Evolutionary conservation across 1,140 invertebrate genomes (phyloP).

Genomic region (Bemisia tabaci): DNA sequence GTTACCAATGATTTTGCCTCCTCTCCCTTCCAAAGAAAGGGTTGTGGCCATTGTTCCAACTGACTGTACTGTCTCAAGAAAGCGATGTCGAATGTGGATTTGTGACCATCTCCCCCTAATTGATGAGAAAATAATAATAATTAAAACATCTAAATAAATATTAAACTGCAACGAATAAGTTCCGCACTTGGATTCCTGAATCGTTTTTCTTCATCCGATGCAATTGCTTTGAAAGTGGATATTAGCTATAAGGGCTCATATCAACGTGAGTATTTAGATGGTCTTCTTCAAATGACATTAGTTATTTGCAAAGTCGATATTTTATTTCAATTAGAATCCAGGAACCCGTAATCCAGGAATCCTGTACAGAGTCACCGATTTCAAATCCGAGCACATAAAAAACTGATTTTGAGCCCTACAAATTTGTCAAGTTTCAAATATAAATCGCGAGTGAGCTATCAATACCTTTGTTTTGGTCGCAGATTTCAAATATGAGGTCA

Average conservation of each 20-base stretch:
- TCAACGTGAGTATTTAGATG: not conserved
- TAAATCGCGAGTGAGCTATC: too few relatives aligned
- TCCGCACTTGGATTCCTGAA: too few relatives aligned
- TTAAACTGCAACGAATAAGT: not conserved
- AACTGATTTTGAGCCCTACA: too few relatives aligned
- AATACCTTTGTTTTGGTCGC: too few relatives aligned
- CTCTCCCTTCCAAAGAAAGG: not conserved
- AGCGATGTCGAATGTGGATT: not conserved
- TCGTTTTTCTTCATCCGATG: too few relatives aligned
- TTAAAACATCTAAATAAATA: not conserved
- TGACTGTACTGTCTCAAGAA: not conserved
- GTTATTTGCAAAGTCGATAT: too few relatives aligned
- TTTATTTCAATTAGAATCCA: too few relatives aligned
- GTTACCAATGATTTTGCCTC: not conserved
- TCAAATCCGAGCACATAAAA: too few relatives aligned
- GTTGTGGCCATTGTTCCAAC: not conserved
- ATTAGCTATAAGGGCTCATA: not conserved
- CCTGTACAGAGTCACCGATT: too few relatives aligned
- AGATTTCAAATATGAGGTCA: too few relatives aligned
- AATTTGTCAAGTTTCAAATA: too few relatives aligned
- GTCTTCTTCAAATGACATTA: not conserved
- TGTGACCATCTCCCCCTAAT: not conserved
- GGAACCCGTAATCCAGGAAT: too few relatives aligned
- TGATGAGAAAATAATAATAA: not conserved
- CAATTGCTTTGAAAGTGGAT: not conserved